Evolutionary conservation across 2,113 vertebrate species (phyloP), one percentile per base, ranked within the genome.

Genomic region (Eptesicus fuscus): DNA sequence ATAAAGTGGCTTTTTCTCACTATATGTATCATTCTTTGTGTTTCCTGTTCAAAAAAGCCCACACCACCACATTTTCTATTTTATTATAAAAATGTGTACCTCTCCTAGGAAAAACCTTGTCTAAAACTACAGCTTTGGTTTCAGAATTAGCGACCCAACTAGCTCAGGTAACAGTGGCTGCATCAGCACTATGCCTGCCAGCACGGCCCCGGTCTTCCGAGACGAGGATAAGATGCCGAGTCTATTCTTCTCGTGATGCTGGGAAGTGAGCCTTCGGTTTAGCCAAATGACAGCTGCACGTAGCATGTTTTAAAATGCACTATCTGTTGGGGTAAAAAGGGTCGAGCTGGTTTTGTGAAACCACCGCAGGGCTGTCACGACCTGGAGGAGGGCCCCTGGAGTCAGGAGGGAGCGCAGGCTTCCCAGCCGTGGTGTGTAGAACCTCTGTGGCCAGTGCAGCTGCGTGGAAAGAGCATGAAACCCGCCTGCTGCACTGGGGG

Each of bases 1-100:
- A 83, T 59, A 82, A 82, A 88, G 94, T 61, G 49, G 71, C 83
- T 94, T 91, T 91, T 91, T 73, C 92, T 91, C n/a, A 28, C 23
- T 51, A 18, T 83, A 8, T 40, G 59, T 71, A 63, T 69, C 90
- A 71, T 76, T 95, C 87, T 93, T 93, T 84, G 8, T 35, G 23
- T 78, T 90, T 95, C 82, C 32, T 89, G n/a, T 93, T 87, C 35
- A 63, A 76, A 91, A 71, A 67, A 87, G 40, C 71, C 65, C 90
- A 95, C 12, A 35, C 18, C 18, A 90, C 56, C 61, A 56, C 14
- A 63, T 84, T 59, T 18, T 83, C 76, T 35, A 42, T 40, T 61
- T 95, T 71, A 89, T 83, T 93, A 42, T 77, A 86, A 95, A 93
- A 93, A 90, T 23, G 30, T 89, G 47, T 87, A 51, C 25, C 87